Evolutionary conservation across 2,113 vertebrate genomes (phyloP).

Genomic region (Pelvicachromis taeniatus): DNA sequence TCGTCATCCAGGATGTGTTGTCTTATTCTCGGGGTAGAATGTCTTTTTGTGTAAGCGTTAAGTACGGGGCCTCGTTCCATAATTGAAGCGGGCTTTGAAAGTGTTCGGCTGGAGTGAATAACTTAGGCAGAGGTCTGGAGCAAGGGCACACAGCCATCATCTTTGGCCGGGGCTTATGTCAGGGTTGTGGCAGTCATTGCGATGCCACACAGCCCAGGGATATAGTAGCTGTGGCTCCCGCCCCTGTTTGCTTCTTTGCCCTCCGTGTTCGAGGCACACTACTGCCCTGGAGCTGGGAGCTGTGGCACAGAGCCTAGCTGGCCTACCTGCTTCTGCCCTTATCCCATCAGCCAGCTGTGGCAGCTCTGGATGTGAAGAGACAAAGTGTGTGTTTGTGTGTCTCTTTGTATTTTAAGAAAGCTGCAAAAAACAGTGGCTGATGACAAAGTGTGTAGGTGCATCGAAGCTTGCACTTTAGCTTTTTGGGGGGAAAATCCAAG

Average conservation of each 20-base stretch:
- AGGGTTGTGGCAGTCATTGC: constrained; percentile 27
- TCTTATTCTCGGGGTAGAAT: not conserved
- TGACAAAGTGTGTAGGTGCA: not conserved
- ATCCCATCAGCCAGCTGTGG: constrained; percentile 55
- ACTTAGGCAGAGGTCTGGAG: constrained; percentile 32
- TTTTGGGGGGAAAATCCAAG: not conserved
- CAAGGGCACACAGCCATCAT: constrained; percentile 30
- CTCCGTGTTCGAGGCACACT: constrained; percentile 37
- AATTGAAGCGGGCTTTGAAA: not conserved
- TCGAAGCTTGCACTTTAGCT: not conserved
- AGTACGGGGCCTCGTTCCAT: constrained; percentile 22
- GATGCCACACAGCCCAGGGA: constrained; percentile 26
- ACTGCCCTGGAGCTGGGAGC: constrained; percentile 28
- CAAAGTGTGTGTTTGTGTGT: not conserved
- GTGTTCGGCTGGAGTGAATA: constrained; percentile 34
- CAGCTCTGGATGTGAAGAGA: constrained; percentile 4
- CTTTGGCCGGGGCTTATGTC: constrained; percentile 45
- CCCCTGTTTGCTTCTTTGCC: constrained; percentile 15
- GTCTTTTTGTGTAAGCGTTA: constrained; percentile 11
- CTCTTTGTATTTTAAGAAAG: not conserved
- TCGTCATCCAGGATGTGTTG: not conserved
- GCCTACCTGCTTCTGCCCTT: constrained; percentile 54
- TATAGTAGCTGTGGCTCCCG: constrained; percentile 2
- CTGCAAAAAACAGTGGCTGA: not conserved
- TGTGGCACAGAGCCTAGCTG: constrained; percentile 32